These are phyloP conservation scores for Salticus scenicus DNA, from an alignment of 2,888 invertebrate genomes.

Conservation along the genomic window DNA sequence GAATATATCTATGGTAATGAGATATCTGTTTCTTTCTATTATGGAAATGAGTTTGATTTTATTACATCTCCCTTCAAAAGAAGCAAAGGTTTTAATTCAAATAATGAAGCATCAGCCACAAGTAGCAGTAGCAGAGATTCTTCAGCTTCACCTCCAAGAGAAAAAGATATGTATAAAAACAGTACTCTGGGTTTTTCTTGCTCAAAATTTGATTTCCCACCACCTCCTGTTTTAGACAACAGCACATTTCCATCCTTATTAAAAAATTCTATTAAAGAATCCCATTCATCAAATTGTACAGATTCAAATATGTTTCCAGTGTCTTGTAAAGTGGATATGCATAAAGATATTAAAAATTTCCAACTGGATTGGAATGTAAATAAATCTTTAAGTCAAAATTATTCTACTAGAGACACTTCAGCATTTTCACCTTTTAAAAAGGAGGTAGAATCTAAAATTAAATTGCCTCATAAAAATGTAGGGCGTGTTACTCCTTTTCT, in stretches of 20 bases:
- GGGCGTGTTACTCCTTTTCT: constrained; percentile 66
- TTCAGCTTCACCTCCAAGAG: constrained; percentile 40
- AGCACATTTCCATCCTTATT: constrained; percentile 43
- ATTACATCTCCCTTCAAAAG: constrained; percentile 32
- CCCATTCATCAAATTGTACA: background rate
- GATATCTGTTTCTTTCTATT: constrained; percentile 79
- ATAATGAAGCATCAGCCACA: constrained; percentile 36
- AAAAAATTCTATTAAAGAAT: background rate
- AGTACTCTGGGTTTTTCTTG: background rate
- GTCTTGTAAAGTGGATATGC: background rate
- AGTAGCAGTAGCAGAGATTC: constrained; percentile 62
- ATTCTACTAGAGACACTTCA: constrained; percentile 33
- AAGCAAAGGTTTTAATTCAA: constrained; percentile 26
- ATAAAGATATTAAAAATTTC: constrained; percentile 4
- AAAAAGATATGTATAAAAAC: background rate
- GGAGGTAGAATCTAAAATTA: constrained; percentile 25
- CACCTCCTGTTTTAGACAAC: constrained; percentile 51
- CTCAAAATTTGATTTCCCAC: constrained; percentile 54
- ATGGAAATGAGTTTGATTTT: constrained; percentile 35
- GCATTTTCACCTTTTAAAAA: constrained; percentile 40
- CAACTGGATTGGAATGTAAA: constrained; percentile 38
- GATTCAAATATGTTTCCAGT: background rate
- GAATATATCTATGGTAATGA: constrained; percentile 88
- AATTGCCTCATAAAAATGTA: constrained; percentile 54
- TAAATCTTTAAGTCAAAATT: constrained; percentile 17